Base-by-base conservation (phyloP, 2,888 invertebrate genomes). In the Scelioninae gen. 2 region DNA sequence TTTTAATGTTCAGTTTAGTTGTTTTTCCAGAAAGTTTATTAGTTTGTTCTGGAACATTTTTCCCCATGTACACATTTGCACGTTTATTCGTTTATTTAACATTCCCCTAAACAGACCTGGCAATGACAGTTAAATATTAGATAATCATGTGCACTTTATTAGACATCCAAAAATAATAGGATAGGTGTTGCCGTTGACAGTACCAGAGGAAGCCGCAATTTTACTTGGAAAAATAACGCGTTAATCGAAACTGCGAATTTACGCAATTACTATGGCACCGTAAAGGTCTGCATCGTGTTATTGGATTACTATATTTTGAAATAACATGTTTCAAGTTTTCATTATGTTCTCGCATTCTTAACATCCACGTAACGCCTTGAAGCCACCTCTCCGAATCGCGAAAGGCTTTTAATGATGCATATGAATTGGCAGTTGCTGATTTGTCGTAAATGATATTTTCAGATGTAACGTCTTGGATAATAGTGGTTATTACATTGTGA, bases 281-380 rank as follows among this genome's bases (percentile, higher is more conserved):
- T 74, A 48, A 74, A 74, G 41, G 70, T 74, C 67, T 45, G 53
- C 67, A 63, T 63, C 74, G 61, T 71, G 63, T 68, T 71, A 74
- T 61, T 67, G 63, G 57, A 71, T 71, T 67, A 67, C 74, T 74
- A 71, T 74, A 74, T 71, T 74, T 68, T 70, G 58, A 74, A 74
- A 74, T 74, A 74, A 74, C 67, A 74, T 67, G 74, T 74, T 74
- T 52, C 61, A 65, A 67, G 67, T 70, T 74, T 74, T 67, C 67
- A 74, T 74, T 70, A 74, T 71, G 74, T 71, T 61, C 63, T 71
- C 58, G 67, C 74, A 71, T 74, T 70, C 70, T 71, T 71, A 61
- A 55, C 67, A 70, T 57, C 67, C 57, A 67, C 60, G 74, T 65
- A 70, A 65, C 63, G 70, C 67, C 74, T 71, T 11, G 45, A 45